These are phyloP conservation scores for Hybognathus amarus DNA, from an alignment of 2,797 vertebrate species.

Conservation along the genomic window DNA sequence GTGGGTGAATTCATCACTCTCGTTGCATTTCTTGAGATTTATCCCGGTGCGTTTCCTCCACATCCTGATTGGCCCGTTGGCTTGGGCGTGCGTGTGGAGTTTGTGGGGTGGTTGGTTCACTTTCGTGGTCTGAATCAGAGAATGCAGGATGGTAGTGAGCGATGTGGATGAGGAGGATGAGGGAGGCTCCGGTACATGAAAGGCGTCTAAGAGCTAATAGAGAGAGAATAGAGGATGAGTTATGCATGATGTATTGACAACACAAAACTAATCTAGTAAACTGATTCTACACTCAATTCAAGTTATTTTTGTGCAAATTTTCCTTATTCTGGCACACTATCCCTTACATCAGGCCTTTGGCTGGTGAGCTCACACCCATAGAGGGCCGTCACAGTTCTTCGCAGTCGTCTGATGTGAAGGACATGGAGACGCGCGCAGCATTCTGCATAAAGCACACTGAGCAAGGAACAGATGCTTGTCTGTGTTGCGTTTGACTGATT, in stretches of 20 bases:
- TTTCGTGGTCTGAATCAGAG: conserved; percentile 40
- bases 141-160: conserved; percentile 48
- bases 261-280: background rate
- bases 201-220: conserved; percentile 23
- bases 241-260: background rate
- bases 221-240: conserved; percentile 15
- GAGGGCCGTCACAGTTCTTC: conserved; percentile 11
- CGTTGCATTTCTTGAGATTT: background rate
- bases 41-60: background rate
- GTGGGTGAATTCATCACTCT: background rate
- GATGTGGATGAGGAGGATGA: conserved; percentile 54
- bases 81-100: background rate
- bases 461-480: conserved; percentile 54
- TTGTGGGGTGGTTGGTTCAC: background rate
- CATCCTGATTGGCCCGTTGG: background rate
- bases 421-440: background rate
- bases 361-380: background rate
- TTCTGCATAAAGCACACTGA: background rate
- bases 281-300: background rate
- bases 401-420: conserved; percentile 3
- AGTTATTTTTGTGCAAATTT: background rate
- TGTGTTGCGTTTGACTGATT: conserved; percentile 51
- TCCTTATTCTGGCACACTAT: background rate
- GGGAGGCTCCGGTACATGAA: conserved; percentile 21
- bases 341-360: background rate